Conservation (phyloP, 2,113 vertebrate species). For the Perccottus glenii region DNA sequence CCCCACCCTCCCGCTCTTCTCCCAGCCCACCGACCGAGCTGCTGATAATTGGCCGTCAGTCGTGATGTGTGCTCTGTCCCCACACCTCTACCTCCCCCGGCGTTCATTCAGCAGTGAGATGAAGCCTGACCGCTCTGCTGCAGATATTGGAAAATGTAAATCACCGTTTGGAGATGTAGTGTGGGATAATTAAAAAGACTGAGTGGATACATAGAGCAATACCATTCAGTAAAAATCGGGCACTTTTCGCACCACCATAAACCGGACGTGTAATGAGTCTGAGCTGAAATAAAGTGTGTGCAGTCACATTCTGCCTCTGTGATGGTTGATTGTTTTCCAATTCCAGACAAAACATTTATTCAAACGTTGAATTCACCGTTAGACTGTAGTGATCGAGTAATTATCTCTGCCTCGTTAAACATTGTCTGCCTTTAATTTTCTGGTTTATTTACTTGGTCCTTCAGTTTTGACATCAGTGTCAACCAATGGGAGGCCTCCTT, state of each 20-base stretch:
- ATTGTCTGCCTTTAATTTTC: no score
- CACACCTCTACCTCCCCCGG: slow-evolving; percentile 25
- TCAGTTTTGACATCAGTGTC: no score
- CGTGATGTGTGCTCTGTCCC: slow-evolving; percentile 63
- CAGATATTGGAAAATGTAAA: slow-evolving; percentile 32
- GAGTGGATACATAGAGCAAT: neutral
- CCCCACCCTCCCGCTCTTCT: slow-evolving; percentile 44
- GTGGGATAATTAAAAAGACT: slow-evolving; percentile 48
- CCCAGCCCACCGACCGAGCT: slow-evolving; percentile 33
- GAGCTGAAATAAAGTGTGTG: no score
- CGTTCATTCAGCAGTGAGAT: slow-evolving; percentile 59
- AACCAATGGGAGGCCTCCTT: no score
- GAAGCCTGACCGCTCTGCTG: slow-evolving; percentile 38
- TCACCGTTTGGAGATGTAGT: slow-evolving; percentile 19
- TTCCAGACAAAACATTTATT: no score
- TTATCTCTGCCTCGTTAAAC: no score
- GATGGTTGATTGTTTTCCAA: neutral
- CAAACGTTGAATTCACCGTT: no score
- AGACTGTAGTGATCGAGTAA: no score
- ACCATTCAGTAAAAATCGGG: no score
- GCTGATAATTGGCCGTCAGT: slow-evolving; percentile 67
- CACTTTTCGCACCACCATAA: no score
- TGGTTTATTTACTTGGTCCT: no score
- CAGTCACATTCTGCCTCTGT: slow-evolving; percentile 2
- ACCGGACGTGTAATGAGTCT: no score